These are phyloP conservation scores for Lucilia sericata DNA, from an alignment of 1,140 invertebrate species.

Conservation along the genomic window DNA sequence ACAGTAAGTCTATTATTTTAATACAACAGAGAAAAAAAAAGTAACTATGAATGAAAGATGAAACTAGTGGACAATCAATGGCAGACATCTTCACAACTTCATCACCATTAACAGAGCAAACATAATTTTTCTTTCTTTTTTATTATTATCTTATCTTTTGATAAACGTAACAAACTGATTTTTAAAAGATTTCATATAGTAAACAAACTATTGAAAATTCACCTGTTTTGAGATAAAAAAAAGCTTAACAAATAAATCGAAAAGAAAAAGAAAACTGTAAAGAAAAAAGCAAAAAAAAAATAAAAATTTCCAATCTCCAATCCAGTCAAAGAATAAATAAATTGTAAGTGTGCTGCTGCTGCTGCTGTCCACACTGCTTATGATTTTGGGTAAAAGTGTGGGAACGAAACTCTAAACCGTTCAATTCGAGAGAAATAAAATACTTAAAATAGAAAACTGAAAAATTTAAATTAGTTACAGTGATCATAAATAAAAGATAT, in stretches of 20 bases:
- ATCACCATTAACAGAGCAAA: background rate
- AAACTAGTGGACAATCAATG: background rate
- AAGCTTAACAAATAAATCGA: no score
- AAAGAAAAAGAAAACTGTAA: no score
- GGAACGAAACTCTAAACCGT: constrained; percentile 58
- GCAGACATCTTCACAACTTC: background rate
- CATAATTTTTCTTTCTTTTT: background rate
- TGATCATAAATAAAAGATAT: constrained; percentile 67
- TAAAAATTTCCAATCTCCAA: background rate
- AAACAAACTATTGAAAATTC: constrained; percentile 12
- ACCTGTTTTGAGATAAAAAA: constrained; percentile 22
- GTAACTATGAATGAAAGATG: background rate
- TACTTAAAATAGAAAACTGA: constrained; percentile 49
- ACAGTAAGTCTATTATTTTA: no score
- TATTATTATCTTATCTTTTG: background rate
- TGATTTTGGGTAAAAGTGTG: constrained; percentile 60
- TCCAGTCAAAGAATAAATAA: background rate
- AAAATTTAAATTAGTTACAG: constrained; percentile 66
- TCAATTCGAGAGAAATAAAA: constrained; percentile 38
- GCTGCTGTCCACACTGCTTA: constrained; percentile 43
- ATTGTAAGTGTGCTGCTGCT: background rate
- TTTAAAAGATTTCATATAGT: background rate
- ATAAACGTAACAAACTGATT: background rate
- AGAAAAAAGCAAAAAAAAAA: background rate
- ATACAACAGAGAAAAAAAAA: background rate